A percentile compares a stretch with the other conserved stretches of the same genome.
Conservation (phyloP, 2,888 invertebrate genomes). For the Drosophila prolongata region DNA sequence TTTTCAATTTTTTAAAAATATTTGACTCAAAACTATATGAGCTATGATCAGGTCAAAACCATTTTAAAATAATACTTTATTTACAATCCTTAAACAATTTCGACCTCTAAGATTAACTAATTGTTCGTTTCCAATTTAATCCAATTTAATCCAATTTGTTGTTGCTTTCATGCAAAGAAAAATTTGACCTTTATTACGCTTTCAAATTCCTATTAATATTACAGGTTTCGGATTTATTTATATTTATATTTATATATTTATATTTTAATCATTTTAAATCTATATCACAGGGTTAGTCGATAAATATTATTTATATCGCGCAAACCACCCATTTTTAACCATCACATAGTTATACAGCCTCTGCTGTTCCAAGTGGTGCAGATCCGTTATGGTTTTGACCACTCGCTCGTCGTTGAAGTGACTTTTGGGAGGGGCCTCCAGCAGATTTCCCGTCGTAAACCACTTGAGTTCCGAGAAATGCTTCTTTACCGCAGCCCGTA, state of each 20-base stretch:
- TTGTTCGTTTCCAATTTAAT: too few species aligned
- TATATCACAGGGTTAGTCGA: constrained; percentile 21
- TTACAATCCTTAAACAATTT: too few species aligned
- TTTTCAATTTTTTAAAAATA: neutral
- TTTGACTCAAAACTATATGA: too few species aligned
- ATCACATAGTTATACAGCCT: constrained; percentile 57
- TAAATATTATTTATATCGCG: neutral
- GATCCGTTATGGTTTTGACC: constrained; percentile 39
- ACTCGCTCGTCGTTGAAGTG: constrained; percentile 59
- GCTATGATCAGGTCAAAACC: too few species aligned
- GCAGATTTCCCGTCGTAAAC: constrained; percentile 55
- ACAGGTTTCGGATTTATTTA: too few species aligned
- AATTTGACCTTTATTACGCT: too few species aligned
- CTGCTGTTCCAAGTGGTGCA: constrained; percentile 54
- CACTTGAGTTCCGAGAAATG: constrained; percentile 56
- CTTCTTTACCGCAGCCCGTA: constrained; percentile 56
- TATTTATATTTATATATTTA: too few species aligned
- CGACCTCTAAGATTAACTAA: too few species aligned
- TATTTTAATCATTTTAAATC: neutral
- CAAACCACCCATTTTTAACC: constrained; percentile 19
- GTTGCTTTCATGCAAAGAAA: too few species aligned
- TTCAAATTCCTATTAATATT: too few species aligned
- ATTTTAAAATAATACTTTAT: too few species aligned
- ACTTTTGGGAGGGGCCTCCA: constrained; percentile 67
- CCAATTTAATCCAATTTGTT: too few species aligned